These are phyloP conservation scores for Drosophila kepulauana DNA, from an alignment of 1,140 invertebrate species.

Conservation along the genomic window DNA sequence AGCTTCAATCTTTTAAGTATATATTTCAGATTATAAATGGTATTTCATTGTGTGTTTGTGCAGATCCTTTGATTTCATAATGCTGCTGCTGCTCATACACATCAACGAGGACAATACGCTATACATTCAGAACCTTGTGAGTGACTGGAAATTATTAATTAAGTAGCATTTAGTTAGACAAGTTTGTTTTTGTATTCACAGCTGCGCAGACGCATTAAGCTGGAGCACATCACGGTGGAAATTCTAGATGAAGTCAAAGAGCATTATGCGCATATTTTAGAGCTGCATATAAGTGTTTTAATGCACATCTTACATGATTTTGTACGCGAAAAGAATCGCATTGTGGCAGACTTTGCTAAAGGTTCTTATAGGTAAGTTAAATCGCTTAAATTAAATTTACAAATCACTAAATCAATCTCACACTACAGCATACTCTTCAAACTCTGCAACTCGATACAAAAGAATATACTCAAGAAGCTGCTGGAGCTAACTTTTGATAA, in stretches of 20 bases:
- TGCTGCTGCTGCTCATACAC: constrained; percentile 84
- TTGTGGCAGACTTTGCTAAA: constrained; percentile 74
- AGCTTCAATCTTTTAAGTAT: neutral
- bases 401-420: neutral
- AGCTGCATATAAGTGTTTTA: constrained; percentile 81
- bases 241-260: constrained; percentile 80
- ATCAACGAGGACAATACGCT: constrained; percentile 80
- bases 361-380: constrained; percentile 56
- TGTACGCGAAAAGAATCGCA: constrained; percentile 73
- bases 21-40: neutral
- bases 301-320: constrained; percentile 84
- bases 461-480: constrained; percentile 72
- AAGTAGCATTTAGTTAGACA: neutral
- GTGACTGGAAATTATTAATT: neutral
- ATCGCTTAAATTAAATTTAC: too few relatives aligned
- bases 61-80: constrained; percentile 85
- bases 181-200: constrained; percentile 11
- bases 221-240: constrained; percentile 80
- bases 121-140: constrained; percentile 84
- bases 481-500: constrained; percentile 80
- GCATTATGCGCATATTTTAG: constrained; percentile 81
- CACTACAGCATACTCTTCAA: constrained; percentile 68
- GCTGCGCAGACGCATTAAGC: constrained; percentile 81
- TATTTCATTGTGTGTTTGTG: neutral
- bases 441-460: constrained; percentile 73